phyloP scores from a whole-genome alignment of 2,888 invertebrate genomes.

The Amphipyra berbera region DNA sequence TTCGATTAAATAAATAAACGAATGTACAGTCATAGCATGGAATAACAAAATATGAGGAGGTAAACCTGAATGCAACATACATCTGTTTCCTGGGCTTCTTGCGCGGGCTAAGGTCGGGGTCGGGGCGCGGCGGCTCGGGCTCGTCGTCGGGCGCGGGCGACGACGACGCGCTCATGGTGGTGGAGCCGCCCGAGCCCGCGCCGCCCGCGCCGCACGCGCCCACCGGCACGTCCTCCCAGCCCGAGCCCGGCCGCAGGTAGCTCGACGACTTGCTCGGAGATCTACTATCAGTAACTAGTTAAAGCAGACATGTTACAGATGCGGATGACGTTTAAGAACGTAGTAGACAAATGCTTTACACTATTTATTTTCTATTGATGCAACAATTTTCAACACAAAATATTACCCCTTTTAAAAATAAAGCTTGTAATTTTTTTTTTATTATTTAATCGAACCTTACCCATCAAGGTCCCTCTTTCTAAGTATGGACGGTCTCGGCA shows the following conservation, averaged over 20 bases:
- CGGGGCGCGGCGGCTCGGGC: constrained; percentile 67
- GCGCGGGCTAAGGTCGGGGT: constrained; percentile 90
- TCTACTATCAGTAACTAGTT: constrained; percentile 51
- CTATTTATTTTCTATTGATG: background rate
- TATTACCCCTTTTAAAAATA: background rate
- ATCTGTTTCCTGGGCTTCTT: constrained; percentile 98
- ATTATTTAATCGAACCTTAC: constrained; percentile 74
- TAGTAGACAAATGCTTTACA: too few species aligned
- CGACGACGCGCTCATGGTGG: constrained; percentile 96
- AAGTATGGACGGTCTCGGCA: constrained; percentile 95
- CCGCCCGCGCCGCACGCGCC: constrained; percentile 49
- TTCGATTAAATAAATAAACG: too few species aligned
- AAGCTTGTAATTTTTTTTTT: background rate
- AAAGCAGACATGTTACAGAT: too few species aligned
- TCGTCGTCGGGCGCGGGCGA: constrained; percentile 93
- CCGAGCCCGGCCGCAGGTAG: constrained; percentile 34
- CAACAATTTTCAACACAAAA: background rate
- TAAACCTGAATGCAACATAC: constrained; percentile 80
- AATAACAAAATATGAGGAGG: too few species aligned
- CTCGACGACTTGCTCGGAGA: constrained; percentile 88
- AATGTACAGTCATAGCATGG: too few species aligned
- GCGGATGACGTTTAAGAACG: too few species aligned
- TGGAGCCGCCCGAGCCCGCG: constrained; percentile 91
- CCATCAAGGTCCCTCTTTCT: constrained; percentile 96
- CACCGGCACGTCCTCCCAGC: constrained; percentile 51